These are phyloP conservation scores for Ctenicera cuprea DNA, from an alignment of 2,888 invertebrate genomes.

Conservation along the genomic window DNA sequence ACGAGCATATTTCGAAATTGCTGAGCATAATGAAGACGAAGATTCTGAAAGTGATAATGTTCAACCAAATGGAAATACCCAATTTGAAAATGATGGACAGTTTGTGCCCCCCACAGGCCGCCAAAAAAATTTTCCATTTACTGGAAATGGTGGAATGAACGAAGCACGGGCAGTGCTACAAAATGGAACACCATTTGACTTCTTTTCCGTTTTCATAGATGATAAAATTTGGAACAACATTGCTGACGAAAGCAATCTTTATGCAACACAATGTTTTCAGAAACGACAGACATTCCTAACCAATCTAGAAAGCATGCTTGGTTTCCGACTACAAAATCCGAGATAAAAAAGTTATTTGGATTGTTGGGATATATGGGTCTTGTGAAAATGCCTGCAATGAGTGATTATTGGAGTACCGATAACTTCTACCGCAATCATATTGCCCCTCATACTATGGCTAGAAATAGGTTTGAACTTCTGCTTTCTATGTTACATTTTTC, in stretches of 20 bases:
- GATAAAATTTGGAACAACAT: slow-evolving; percentile 49
- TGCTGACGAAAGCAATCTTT: slow-evolving; percentile 52
- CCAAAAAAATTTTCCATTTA: no score
- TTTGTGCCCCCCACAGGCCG: no score
- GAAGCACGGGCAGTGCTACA: no score
- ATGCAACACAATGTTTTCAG: slow-evolving; percentile 51
- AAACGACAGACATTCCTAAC: slow-evolving; percentile 40
- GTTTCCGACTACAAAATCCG: neutral
- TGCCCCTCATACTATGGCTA: neutral
- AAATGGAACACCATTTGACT: neutral
- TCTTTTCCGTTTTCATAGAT: slow-evolving; percentile 28
- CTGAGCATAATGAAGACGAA: no score
- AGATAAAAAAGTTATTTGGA: neutral
- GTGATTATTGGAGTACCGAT: neutral
- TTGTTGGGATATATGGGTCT: neutral
- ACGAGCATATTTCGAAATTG: no score
- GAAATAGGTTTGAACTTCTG: neutral
- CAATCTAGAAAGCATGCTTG: slow-evolving; percentile 50
- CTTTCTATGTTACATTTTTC: neutral
- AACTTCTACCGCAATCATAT: neutral
- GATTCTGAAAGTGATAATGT: no score
- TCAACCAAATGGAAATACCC: no score
- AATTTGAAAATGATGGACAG: no score
- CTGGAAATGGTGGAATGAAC: no score
- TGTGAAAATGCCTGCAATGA: neutral